Evolutionary conservation across 2,113 vertebrate species (phyloP).

Genomic region (Pogonocichla stellata): DNA sequence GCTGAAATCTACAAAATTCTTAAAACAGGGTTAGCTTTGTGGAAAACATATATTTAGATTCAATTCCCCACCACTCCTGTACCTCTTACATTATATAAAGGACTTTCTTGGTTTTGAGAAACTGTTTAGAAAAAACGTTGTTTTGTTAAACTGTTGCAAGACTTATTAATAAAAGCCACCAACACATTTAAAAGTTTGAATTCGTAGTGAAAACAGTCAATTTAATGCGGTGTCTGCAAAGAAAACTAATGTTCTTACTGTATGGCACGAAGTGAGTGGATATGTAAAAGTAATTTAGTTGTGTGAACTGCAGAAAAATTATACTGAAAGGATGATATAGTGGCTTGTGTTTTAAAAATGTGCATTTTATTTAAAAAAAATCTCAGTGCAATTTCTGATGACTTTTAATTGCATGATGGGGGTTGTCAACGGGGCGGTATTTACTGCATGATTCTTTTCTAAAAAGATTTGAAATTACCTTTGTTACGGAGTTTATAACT

Average conservation of each 20-base stretch:
- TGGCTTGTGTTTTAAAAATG: background rate
- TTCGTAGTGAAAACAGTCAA: background rate
- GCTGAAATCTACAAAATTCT: background rate
- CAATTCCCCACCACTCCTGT: rapidly evolving
- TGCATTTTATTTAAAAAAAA: background rate
- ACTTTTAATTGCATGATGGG: background rate
- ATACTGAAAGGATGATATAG: background rate
- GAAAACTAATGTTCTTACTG: background rate
- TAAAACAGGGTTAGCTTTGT: background rate
- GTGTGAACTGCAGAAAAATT: background rate
- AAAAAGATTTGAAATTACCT: background rate
- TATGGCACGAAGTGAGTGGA: background rate
- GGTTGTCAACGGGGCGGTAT: rapidly evolving
- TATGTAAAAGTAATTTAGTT: background rate
- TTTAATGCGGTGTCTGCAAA: background rate
- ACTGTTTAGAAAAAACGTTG: rapidly evolving
- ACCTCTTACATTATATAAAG: background rate
- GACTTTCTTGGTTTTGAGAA: background rate
- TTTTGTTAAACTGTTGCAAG: background rate
- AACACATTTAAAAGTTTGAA: background rate
- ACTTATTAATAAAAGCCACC: background rate
- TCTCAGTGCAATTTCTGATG: background rate
- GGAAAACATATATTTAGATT: background rate
- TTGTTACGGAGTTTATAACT: background rate
- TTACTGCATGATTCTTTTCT: background rate